Evolutionary conservation across 2,888 invertebrate species (phyloP).

Genomic region (Zhengitettix transpicula): DNA sequence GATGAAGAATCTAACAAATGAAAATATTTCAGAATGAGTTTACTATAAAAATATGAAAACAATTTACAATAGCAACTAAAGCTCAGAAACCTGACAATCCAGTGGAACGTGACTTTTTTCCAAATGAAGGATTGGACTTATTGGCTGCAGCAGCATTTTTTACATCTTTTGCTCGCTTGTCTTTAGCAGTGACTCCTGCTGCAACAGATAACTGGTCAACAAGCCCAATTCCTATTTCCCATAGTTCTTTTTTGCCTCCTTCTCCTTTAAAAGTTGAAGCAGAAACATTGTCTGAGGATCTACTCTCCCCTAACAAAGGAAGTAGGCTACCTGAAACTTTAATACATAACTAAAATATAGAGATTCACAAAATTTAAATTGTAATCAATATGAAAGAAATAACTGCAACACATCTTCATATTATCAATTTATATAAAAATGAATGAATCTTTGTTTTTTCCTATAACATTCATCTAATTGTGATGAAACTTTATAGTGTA

Average conservation of each 20-base stretch:
- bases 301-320: conserved; percentile 8
- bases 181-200: conserved; percentile 75
- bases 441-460: no score
- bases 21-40: no score
- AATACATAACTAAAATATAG: no score
- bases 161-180: conserved; percentile 72
- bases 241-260: conserved; percentile 8
- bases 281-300: background rate
- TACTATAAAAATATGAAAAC: no score
- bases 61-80: background rate
- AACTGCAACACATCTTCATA: no score
- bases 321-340: conserved; percentile 7
- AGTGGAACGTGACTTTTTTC: conserved; percentile 11
- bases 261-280: background rate
- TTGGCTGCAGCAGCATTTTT: conserved; percentile 33
- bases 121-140: conserved; percentile 4
- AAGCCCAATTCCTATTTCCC: conserved; percentile 16
- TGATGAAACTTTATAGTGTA: no score
- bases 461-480: no score
- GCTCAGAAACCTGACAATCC: conserved; percentile 1
- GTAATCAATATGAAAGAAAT: no score
- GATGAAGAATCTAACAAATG: no score
- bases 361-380: no score
- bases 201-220: conserved; percentile 55
- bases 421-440: no score